Base-by-base conservation (phyloP, 2,888 invertebrate genomes). In the Maniola hyperantus region DNA sequence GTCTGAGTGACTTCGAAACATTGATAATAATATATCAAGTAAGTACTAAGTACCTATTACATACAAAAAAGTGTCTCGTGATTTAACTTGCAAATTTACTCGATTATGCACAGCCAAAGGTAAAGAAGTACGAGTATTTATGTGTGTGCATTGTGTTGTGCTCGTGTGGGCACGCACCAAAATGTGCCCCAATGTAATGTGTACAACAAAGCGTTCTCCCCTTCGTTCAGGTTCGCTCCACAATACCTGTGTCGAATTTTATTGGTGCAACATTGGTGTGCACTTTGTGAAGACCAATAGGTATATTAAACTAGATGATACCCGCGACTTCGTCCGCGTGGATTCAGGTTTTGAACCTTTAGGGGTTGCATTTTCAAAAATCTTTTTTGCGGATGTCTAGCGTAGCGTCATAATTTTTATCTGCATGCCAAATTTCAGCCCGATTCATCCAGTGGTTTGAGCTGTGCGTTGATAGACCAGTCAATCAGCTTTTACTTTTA, bases 11-110 rank as follows among this genome's bases (percentile, higher is more conserved):
- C 76, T 79, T 75, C 74, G 72, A 81, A 74, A 87, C 86, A 89
- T 87, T 88, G 81, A 78, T 69, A 79, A 4, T 26, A 26, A 26
- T 26, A 26, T 26, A 2, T 26, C n/a, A n/a, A n/a, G n/a, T n/a
- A n/a, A n/a, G n/a, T n/a, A n/a, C n/a, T n/a, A n/a, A n/a, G n/a
- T 26, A 26, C 26, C 4, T 84, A 85, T 84, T 83, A 83, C 83
- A 84, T 85, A 84, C 84, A 79, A 84, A 89, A 88, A 89, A 89
- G 15, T 61, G 86, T 82, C 81, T 82, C 80, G 79, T 80, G 77
- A 89, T 89, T 89, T 89, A 79, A 91, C 87, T 89, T 92, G 91
- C 89, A 89, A 90, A 91, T 90, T 81, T 69, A 75, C 72, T 82
- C 85, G 84, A 89, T 91, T 90, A 89, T 91, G 88, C 88, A 85